phyloP scores from a whole-genome alignment of 2,797 vertebrate genomes.

The Microchirus variegatus region DNA sequence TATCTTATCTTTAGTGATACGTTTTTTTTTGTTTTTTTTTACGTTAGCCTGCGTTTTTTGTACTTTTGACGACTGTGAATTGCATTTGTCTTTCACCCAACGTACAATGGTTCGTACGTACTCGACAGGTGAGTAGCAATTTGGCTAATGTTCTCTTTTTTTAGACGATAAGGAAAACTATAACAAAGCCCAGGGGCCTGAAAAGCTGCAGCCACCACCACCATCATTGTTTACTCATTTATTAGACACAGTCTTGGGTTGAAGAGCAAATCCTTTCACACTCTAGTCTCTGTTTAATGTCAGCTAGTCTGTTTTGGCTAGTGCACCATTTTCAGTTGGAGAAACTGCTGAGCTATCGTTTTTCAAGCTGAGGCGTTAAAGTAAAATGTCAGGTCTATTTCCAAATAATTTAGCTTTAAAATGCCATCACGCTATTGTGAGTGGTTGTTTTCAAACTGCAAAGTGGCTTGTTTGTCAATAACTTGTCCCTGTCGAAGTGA shows the following conservation, averaged over 20 bases:
- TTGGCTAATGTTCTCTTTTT: constrained; percentile 47
- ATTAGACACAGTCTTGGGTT: constrained; percentile 19
- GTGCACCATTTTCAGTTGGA: constrained; percentile 28
- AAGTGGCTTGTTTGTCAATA: too few relatives aligned
- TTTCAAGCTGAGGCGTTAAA: constrained; percentile 25
- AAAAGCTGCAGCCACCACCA: constrained; percentile 30
- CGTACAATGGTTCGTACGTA: constrained; percentile 51
- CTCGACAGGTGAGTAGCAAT: constrained; percentile 32
- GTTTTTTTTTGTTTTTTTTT: too few relatives aligned
- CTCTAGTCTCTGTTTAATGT: constrained; percentile 61
- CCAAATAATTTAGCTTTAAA: not conserved
- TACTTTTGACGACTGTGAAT: constrained; percentile 3
- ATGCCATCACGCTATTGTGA: not conserved
- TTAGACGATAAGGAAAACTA: constrained; percentile 45
- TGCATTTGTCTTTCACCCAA: not conserved
- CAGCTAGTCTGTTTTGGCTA: constrained; percentile 50
- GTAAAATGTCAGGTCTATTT: constrained; percentile 18
- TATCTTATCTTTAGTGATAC: too few relatives aligned
- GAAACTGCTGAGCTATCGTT: constrained; percentile 49
- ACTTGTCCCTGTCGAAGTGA: too few relatives aligned
- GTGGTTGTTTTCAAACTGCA: too few relatives aligned
- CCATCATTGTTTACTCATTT: constrained; percentile 25
- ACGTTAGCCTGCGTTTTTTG: too few relatives aligned
- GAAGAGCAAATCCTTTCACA: constrained; percentile 52
- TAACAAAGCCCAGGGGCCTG: constrained; percentile 40